Conservation (phyloP, 2,888 invertebrate genomes). For the Pheosia gnoma region DNA sequence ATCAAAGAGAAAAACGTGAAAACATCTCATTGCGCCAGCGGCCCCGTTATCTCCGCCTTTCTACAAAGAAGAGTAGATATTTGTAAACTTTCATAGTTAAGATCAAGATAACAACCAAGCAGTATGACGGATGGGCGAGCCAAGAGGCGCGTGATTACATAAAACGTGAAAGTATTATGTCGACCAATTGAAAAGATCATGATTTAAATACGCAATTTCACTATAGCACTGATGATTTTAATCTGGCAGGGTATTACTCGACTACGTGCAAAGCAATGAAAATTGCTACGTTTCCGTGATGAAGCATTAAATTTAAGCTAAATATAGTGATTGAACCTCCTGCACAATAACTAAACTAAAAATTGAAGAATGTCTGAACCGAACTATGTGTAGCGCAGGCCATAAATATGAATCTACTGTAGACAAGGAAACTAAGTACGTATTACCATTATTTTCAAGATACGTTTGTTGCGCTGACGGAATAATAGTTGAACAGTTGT, state of each 20-base stretch:
- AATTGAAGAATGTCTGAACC: too few species aligned
- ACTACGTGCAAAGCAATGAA: constrained; percentile 8
- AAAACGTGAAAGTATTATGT: constrained; percentile 75
- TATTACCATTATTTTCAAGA: background rate
- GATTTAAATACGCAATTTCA: constrained; percentile 52
- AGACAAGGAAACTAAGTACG: background rate
- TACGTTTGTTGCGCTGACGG: constrained; percentile 18
- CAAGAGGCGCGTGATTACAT: constrained; percentile 70
- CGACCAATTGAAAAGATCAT: constrained; percentile 66
- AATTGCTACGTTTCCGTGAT: constrained; percentile 6
- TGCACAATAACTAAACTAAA: background rate
- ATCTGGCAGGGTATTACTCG: constrained; percentile 40
- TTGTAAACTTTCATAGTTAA: constrained; percentile 65
- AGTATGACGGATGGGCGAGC: constrained; percentile 70
- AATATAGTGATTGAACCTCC: background rate
- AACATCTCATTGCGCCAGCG: constrained; percentile 32
- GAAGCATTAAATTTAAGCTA: constrained; percentile 5
- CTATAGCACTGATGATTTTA: constrained; percentile 38
- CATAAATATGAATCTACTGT: background rate
- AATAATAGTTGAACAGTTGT: constrained; percentile 19
- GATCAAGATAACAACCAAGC: constrained; percentile 68
- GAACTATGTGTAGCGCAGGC: background rate
- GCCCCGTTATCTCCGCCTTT: constrained; percentile 53
- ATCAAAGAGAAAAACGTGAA: constrained; percentile 37
- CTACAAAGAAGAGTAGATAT: constrained; percentile 60